Percentiles rank a stretch among this genome's conserved stretches.
Evolutionary conservation across 2,888 invertebrate species (phyloP).

Genomic region (Amiota minor): DNA sequence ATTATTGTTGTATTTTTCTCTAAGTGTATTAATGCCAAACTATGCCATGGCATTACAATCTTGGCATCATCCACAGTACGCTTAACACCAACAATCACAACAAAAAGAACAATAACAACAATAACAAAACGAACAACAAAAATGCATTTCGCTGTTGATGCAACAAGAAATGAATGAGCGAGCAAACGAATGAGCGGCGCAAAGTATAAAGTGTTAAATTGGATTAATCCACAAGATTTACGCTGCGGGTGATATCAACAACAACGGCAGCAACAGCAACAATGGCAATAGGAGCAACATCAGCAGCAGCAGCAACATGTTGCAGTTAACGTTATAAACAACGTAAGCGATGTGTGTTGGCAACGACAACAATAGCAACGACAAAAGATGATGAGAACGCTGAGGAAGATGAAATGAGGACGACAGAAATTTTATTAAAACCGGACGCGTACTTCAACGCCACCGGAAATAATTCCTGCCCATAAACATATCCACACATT

Average conservation of each 20-base stretch:
- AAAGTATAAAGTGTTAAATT: conserved; percentile 71
- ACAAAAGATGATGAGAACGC: conserved; percentile 39
- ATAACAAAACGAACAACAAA: not conserved
- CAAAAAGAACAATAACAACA: conserved; percentile 1
- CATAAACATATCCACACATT: not conserved
- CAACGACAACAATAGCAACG: conserved; percentile 29
- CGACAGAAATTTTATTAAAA: conserved; percentile 56
- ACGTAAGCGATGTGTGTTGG: conserved; percentile 29
- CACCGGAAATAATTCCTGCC: conserved; percentile 60
- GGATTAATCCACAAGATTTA: conserved; percentile 72
- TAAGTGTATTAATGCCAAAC: conserved; percentile 39
- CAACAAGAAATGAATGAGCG: conserved; percentile 38
- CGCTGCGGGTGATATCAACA: conserved; percentile 71
- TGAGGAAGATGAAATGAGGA: conserved; percentile 49
- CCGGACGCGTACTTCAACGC: conserved; percentile 66
- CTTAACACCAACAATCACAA: conserved; percentile 20
- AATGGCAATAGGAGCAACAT: conserved; percentile 38
- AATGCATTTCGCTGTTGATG: conserved; percentile 33
- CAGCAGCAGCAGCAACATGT: conserved; percentile 50
- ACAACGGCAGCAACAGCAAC: conserved; percentile 43
- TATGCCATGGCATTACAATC: conserved; percentile 36
- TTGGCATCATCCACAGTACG: conserved; percentile 43
- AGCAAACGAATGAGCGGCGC: conserved; percentile 38
- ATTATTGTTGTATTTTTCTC: not conserved
- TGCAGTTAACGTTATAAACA: conserved; percentile 43